Percentiles rank a stretch among this genome's conserved stretches.
phyloP scores from a whole-genome alignment of 2,888 invertebrate genomes.

The Geophilus truncorum region DNA sequence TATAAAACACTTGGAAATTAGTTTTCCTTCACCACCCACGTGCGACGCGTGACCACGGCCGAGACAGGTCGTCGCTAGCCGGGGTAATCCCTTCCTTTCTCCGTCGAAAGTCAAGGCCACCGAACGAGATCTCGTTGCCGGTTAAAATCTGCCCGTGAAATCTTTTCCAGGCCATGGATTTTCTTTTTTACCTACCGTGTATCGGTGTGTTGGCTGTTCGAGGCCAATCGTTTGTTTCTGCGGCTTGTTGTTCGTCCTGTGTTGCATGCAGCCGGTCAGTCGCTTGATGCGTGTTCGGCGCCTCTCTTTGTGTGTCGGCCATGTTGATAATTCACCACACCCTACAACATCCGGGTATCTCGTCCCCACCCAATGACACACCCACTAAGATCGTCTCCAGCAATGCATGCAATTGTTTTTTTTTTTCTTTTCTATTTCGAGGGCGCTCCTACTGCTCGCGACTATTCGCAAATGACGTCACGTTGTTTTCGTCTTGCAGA shows the following conservation, averaged over 20 bases:
- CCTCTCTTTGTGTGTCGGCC: constrained; percentile 17
- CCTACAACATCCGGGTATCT: constrained; percentile 21
- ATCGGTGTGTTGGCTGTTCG: background rate
- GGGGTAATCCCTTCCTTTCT: constrained; percentile 25
- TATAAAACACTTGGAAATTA: background rate
- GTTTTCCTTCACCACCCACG: constrained; percentile 6
- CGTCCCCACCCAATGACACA: constrained; percentile 25
- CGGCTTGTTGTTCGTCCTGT: background rate
- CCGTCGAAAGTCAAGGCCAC: constrained; percentile 24
- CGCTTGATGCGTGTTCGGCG: background rate
- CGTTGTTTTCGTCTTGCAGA: no score
- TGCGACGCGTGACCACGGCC: constrained; percentile 22
- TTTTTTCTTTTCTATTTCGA: background rate
- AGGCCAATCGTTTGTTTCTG: background rate
- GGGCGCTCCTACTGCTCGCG: background rate
- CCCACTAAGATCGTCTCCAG: constrained; percentile 21
- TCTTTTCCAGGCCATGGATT: background rate
- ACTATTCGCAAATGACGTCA: background rate
- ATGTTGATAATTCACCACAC: constrained; percentile 23
- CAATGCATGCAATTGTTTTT: constrained; percentile 8
- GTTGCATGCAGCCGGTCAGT: background rate
- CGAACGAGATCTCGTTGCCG: background rate
- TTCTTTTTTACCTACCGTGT: background rate
- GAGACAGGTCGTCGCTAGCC: constrained; percentile 19
- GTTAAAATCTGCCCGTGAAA: background rate